A percentile compares a stretch with the other conserved stretches of the same genome.
Conservation (phyloP, 2,888 invertebrate genomes). For the Anodontia alba region DNA sequence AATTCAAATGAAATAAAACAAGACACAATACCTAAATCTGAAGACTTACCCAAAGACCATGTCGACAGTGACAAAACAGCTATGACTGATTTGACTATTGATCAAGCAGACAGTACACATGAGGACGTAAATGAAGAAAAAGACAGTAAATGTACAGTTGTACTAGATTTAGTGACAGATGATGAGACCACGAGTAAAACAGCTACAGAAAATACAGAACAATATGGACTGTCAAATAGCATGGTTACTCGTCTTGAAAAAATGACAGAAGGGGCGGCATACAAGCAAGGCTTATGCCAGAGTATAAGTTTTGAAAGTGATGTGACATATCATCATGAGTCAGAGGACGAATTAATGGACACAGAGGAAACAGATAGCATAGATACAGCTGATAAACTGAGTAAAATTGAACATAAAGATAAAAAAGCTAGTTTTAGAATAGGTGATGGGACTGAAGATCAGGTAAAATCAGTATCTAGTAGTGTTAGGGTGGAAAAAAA, state of each 20-base stretch:
- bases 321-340: constrained; percentile 58
- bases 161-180: neutral
- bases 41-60: neutral
- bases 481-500: neutral
- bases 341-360: constrained; percentile 42
- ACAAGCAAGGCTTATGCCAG: constrained; percentile 4
- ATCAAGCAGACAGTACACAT: neutral
- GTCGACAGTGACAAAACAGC: neutral
- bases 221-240: constrained; percentile 1
- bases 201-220: neutral
- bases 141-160: neutral
- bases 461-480: neutral
- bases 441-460: neutral
- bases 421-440: neutral
- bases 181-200: no score
- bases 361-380: neutral
- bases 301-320: constrained; percentile 55
- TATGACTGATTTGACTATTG: neutral
- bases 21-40: neutral
- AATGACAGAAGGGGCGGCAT: neutral
- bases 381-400: neutral
- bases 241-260: neutral
- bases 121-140: neutral
- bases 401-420: neutral
- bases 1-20: neutral